phyloP scores from a whole-genome alignment of 2,888 invertebrate species.

The Agelastica alni region DNA sequence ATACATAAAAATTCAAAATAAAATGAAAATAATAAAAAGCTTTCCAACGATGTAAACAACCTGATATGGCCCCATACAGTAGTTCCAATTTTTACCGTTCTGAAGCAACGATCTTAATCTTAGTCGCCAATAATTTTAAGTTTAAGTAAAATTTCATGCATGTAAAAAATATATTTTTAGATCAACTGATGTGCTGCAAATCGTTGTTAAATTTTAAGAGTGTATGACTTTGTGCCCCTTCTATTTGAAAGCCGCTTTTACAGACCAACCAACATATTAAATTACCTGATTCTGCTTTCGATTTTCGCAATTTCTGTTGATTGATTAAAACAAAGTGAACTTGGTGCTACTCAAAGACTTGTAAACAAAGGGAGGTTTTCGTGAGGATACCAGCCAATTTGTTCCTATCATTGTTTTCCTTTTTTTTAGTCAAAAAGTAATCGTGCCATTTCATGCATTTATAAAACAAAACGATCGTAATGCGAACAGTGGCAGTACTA shows the following conservation, averaged over 20 bases:
- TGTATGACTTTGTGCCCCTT: background rate
- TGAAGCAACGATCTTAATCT: too few species aligned
- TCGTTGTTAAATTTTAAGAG: too few species aligned
- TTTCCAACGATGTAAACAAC: too few species aligned
- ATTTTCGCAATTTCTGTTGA: conserved; percentile 24
- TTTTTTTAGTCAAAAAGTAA: conserved; percentile 3
- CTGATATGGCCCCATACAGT: too few species aligned
- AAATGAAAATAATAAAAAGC: too few species aligned
- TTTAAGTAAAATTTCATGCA: too few species aligned
- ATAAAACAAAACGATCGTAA: background rate
- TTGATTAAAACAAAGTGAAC: conserved; percentile 29
- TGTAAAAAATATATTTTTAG: too few species aligned
- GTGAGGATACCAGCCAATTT: conserved; percentile 8
- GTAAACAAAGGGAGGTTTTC: conserved; percentile 23
- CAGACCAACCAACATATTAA: conserved; percentile 25
- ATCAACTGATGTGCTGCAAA: too few species aligned
- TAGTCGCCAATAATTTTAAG: too few species aligned
- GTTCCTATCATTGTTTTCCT: conserved; percentile 5
- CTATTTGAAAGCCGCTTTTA: conserved; percentile 5
- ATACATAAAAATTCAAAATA: too few species aligned
- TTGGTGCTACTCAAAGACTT: conserved; percentile 20
- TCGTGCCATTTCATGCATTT: background rate
- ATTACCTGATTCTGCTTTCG: conserved; percentile 24
- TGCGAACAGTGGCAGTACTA: background rate
- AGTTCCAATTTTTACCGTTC: too few species aligned